Percentiles rank a stretch among this genome's conserved stretches.
Evolutionary conservation across 2,888 invertebrate genomes (phyloP).

Genomic region (Phrixothrix hirtus): DNA sequence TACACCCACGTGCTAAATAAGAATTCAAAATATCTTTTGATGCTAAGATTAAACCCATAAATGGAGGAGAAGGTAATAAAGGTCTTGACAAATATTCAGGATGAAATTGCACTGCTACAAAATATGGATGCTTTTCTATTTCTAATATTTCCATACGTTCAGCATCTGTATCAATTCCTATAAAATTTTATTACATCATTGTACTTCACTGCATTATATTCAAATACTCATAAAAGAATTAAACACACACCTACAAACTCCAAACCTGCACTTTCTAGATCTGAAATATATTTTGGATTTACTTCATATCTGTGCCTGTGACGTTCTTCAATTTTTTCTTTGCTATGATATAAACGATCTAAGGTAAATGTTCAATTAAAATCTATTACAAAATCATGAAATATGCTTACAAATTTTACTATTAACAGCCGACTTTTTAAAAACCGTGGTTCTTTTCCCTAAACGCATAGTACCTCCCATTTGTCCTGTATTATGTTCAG

Average conservation of each 20-base stretch:
- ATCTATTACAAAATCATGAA: neutral
- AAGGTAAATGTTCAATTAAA: too few relatives aligned
- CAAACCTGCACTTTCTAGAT: conserved; percentile 80
- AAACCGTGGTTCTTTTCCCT: conserved; percentile 87
- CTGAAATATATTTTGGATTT: conserved; percentile 82
- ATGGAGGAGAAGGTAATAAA: conserved; percentile 90
- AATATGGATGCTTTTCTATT: conserved; percentile 86
- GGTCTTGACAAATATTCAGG: conserved; percentile 96
- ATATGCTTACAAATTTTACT: conserved; percentile 65
- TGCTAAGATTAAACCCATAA: conserved; percentile 91
- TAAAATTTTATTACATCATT: too few relatives aligned
- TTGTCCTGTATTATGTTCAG: conserved; percentile 91
- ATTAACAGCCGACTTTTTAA: conserved; percentile 62
- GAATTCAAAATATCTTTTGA: conserved; percentile 77
- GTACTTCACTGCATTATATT: too few relatives aligned
- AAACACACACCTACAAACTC: conserved; percentile 75
- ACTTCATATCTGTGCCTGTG: conserved; percentile 98
- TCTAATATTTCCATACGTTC: conserved; percentile 94
- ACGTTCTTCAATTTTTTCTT: conserved; percentile 83
- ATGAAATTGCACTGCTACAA: conserved; percentile 95
- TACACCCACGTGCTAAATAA: conserved; percentile 74
- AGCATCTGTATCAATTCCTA: conserved; percentile 74
- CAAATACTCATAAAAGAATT: neutral
- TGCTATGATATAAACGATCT: conserved; percentile 78
- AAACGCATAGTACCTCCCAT: conserved; percentile 98